These are phyloP conservation scores for Gallirallus australis DNA, from an alignment of 2,797 vertebrate species.

Conservation along the genomic window DNA sequence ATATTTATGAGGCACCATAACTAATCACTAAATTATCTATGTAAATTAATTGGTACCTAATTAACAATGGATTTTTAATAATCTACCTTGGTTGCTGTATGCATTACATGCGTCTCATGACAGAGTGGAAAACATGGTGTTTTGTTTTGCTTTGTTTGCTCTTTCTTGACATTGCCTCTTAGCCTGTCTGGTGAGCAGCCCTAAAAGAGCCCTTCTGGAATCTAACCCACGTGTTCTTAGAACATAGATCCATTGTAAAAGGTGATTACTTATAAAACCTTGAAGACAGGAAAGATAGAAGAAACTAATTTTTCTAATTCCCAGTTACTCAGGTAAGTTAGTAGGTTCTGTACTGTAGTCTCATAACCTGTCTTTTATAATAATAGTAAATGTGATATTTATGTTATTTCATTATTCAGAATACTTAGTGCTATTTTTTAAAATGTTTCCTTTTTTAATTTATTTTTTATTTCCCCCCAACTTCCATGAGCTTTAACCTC, in stretches of 20 bases:
- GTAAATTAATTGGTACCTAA: not conserved
- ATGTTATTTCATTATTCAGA: not conserved
- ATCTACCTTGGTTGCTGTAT: not conserved
- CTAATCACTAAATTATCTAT: not conserved
- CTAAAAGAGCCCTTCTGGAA: not conserved
- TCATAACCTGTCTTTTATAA: not conserved
- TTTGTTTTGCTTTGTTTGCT: not conserved
- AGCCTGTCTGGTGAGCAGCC: not conserved
- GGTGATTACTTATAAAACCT: not conserved
- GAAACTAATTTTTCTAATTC: not conserved
- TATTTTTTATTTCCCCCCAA: no score
- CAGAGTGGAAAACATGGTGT: accelerated
- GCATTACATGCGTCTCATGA: not conserved
- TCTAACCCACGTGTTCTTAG: not conserved
- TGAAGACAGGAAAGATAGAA: not conserved
- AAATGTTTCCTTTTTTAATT: not conserved
- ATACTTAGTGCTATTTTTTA: not conserved
- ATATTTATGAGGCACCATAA: not conserved
- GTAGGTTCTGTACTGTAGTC: not conserved
- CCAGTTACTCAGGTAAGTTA: not conserved
- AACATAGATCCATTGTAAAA: not conserved
- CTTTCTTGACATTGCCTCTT: not conserved
- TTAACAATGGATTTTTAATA: not conserved
- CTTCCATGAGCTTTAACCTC: not conserved
- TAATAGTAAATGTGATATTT: not conserved